These are phyloP conservation scores for Anoncus sp. DNA, from an alignment of 2,888 invertebrate species.

Conservation along the genomic window DNA sequence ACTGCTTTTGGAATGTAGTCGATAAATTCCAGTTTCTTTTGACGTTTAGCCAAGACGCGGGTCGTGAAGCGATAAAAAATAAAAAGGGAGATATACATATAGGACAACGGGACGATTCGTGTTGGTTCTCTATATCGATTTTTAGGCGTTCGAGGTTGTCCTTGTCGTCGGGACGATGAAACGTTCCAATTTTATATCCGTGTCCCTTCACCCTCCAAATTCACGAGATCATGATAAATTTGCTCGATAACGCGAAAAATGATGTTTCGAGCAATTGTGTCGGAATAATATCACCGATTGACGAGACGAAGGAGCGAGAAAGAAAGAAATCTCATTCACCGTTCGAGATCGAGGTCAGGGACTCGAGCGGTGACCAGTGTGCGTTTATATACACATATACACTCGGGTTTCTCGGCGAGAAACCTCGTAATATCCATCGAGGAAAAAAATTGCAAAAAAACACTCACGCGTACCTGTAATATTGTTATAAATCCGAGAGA, in stretches of 20 bases:
- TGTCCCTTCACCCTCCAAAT: no score
- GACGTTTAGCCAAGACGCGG: not conserved
- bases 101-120: conserved; percentile 16
- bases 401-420: conserved; percentile 11
- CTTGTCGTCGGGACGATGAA: conserved; percentile 40
- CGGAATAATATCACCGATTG: not conserved
- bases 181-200: no score
- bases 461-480: no score
- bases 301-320: conserved; percentile 19
- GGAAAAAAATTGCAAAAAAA: no score
- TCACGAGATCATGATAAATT: not conserved
- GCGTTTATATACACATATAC: conserved; percentile 30
- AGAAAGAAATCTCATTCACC: conserved; percentile 56
- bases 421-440: conserved; percentile 23
- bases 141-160: conserved; percentile 50
- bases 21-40: no score
- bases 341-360: conserved; percentile 66
- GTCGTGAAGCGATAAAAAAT: not conserved
- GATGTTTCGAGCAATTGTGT: not conserved
- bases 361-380: conserved; percentile 41
- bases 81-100: conserved; percentile 7
- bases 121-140: conserved; percentile 53
- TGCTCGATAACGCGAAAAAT: conserved; percentile 8
- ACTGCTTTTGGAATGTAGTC: not conserved
- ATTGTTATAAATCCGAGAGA: no score